These are phyloP conservation scores for Semotilus atromaculatus DNA, from an alignment of 2,797 vertebrate species.

Conservation along the genomic window DNA sequence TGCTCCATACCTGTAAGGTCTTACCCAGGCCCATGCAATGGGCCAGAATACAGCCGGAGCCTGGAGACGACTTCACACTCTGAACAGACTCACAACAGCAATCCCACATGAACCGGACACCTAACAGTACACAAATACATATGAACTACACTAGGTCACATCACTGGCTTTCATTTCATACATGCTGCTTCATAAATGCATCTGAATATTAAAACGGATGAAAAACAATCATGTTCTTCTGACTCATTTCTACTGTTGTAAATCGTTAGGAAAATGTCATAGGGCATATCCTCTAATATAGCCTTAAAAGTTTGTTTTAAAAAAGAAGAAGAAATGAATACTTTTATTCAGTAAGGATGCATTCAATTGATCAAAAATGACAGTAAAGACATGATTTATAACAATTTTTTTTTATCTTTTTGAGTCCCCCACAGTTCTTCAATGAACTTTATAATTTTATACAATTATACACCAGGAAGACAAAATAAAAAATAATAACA, in stretches of 20 bases:
- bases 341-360: background rate
- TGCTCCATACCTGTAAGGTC: constrained; percentile 87
- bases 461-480: background rate
- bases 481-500: background rate
- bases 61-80: constrained; percentile 88
- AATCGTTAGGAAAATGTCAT: background rate
- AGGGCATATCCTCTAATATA: background rate
- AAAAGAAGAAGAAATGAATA: background rate
- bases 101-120: constrained; percentile 98
- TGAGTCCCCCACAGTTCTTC: background rate
- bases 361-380: background rate
- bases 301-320: background rate
- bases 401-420: background rate
- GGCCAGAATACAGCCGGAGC: constrained; percentile 94
- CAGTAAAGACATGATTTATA: background rate
- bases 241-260: background rate
- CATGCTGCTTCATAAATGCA: background rate
- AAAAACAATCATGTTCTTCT: background rate
- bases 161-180: background rate
- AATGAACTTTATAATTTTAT: background rate
- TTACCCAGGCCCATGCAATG: constrained; percentile 99
- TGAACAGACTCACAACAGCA: constrained; percentile 94
- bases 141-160: background rate
- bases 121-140: constrained; percentile 67
- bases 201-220: background rate